A percentile compares a stretch with the other conserved stretches of the same genome.
phyloP scores from a whole-genome alignment of 1,140 invertebrate species.

The Hylyphantes graminicola region DNA sequence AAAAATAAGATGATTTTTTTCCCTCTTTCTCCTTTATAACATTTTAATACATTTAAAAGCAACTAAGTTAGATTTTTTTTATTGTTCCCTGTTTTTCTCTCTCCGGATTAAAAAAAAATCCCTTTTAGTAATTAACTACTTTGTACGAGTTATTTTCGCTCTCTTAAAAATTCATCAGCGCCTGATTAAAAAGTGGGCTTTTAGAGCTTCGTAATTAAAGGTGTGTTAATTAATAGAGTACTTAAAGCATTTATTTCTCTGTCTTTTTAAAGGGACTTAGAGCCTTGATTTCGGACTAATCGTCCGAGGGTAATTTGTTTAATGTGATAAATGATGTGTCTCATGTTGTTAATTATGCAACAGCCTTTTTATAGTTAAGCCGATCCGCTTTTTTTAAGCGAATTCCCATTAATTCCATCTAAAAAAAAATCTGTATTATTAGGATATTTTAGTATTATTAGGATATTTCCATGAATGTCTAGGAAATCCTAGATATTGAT shows the following conservation, averaged over 20 bases:
- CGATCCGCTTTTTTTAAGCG: conserved; percentile 16
- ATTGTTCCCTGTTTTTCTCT: background rate
- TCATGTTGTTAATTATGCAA: conserved; percentile 60
- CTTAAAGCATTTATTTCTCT: conserved; percentile 60
- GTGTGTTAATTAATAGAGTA: conserved; percentile 61
- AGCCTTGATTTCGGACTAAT: conserved; percentile 58
- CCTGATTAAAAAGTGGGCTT: conserved; percentile 54
- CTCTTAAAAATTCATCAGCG: conserved; percentile 60
- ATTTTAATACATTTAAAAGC: conserved; percentile 61
- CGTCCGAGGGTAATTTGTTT: conserved; percentile 59
- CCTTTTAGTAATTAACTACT: conserved; percentile 57
- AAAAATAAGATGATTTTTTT: conserved; percentile 54
- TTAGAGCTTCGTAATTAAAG: conserved; percentile 52
- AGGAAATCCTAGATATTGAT: background rate
- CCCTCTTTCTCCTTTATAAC: conserved; percentile 19
- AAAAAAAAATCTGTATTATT: no score
- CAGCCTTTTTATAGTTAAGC: conserved; percentile 42
- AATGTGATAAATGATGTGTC: conserved; percentile 60
- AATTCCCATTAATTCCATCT: conserved; percentile 43
- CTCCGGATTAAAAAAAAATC: conserved; percentile 14
- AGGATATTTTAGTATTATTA: no score
- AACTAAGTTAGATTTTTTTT: conserved; percentile 46
- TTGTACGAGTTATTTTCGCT: conserved; percentile 58
- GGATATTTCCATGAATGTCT: no score
- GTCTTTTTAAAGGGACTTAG: conserved; percentile 56